Percentiles rank a stretch among this genome's conserved stretches.
Evolutionary conservation across 2,113 vertebrate species (phyloP).

Genomic region (Strix aluco): DNA sequence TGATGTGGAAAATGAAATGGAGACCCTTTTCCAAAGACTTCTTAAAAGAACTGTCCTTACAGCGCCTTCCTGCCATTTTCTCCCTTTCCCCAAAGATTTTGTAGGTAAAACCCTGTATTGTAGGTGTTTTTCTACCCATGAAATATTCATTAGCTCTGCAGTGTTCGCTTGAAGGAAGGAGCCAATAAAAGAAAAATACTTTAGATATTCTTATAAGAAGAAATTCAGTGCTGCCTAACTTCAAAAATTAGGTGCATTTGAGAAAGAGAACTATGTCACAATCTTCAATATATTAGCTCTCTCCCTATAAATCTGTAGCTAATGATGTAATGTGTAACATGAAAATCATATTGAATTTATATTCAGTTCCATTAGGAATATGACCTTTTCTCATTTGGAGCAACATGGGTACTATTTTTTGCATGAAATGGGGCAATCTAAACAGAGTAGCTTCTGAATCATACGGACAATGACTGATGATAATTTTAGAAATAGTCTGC

Average conservation of each 20-base stretch:
- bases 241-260: constrained; percentile 72
- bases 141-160: constrained; percentile 75
- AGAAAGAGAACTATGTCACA: constrained; percentile 53
- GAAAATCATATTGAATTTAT: constrained; percentile 62
- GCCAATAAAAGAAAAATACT: constrained; percentile 71
- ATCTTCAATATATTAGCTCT: constrained; percentile 73
- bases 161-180: constrained; percentile 69
- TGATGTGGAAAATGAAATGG: constrained; percentile 55
- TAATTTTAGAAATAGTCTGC: constrained; percentile 32
- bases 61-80: background rate
- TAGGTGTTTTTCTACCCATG: constrained; percentile 49
- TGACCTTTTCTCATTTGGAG: constrained; percentile 51
- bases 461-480: constrained; percentile 19
- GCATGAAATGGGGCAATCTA: background rate
- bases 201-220: constrained; percentile 68
- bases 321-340: constrained; percentile 75
- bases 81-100: constrained; percentile 47
- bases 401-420: constrained; percentile 8
- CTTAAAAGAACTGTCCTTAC: constrained; percentile 34
- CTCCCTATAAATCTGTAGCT: constrained; percentile 69
- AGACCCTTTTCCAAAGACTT: constrained; percentile 39
- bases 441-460: constrained; percentile 25
- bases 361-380: constrained; percentile 52
- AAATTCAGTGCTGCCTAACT: constrained; percentile 68
- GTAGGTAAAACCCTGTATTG: constrained; percentile 18